Percentiles rank a stretch among this genome's conserved stretches.
Conservation (phyloP, 2,797 vertebrate species). For the Hafferia zeledoni region DNA sequence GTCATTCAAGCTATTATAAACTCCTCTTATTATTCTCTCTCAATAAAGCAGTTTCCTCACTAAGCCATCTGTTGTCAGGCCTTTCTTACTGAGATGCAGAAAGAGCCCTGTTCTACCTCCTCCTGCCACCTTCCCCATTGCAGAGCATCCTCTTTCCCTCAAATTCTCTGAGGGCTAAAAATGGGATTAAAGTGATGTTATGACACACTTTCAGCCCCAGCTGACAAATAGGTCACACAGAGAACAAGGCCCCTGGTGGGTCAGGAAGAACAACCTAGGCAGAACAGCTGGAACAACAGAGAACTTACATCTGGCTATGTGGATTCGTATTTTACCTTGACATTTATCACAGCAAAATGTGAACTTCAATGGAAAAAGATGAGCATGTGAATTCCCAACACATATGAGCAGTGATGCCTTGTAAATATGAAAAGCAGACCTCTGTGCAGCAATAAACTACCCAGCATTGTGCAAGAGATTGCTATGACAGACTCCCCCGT, state of each 20-base stretch:
- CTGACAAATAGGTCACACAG: not conserved
- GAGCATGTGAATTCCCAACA: not conserved
- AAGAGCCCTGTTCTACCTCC: not conserved
- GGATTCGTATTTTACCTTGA: not conserved
- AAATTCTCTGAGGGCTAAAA: not conserved
- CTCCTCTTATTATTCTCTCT: not conserved
- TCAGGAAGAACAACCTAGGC: not conserved
- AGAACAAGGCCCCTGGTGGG: not conserved
- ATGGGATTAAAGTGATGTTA: not conserved
- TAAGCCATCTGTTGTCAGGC: not conserved
- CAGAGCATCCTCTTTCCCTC: not conserved
- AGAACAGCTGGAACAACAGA: not conserved
- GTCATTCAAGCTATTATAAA: not conserved
- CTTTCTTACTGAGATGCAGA: not conserved
- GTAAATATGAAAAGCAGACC: not conserved
- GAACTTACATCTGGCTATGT: not conserved
- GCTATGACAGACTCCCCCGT: not conserved
- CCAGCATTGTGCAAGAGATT: not conserved
- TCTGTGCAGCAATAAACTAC: not conserved
- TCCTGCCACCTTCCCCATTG: rapidly evolving
- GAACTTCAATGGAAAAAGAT: not conserved
- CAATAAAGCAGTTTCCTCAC: not conserved
- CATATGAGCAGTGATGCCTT: not conserved
- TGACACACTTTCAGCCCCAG: not conserved
- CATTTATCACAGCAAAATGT: not conserved